Evolutionary conservation across 2,113 vertebrate genomes (phyloP).

Genomic region (Benitochromis conjunctus): DNA sequence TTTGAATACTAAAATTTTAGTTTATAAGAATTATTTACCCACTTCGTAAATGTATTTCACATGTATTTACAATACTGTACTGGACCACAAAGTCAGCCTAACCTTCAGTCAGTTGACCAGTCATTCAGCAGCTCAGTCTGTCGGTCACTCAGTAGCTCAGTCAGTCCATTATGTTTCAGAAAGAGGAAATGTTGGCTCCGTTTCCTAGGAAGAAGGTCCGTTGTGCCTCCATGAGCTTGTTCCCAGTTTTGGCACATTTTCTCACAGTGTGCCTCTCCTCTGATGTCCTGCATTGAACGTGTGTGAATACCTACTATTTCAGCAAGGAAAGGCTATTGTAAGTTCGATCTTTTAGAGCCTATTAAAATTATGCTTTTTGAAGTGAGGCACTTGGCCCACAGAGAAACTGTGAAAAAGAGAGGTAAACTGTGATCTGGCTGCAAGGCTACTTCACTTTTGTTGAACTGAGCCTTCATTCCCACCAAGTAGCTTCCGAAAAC

Average conservation of each 20-base stretch:
- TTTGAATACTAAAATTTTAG: neutral
- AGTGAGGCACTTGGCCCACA: neutral
- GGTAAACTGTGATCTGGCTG: constrained; percentile 52
- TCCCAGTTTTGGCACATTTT: neutral
- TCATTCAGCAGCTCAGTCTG: neutral
- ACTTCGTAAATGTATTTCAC: too few species aligned
- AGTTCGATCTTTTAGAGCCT: neutral
- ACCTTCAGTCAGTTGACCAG: neutral
- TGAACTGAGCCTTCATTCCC: constrained; percentile 57
- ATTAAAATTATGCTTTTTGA: constrained; percentile 8
- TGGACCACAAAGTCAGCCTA: neutral
- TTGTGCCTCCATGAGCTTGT: neutral
- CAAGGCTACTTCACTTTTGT: constrained; percentile 42
- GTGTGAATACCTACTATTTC: neutral
- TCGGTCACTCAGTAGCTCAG: neutral
- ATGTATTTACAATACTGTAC: neutral
- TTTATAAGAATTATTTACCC: neutral
- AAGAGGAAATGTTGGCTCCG: neutral
- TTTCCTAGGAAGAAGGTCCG: neutral
- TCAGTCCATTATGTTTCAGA: neutral
- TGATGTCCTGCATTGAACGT: neutral
- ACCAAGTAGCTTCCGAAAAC: constrained; percentile 54
- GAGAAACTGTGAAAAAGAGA: constrained; percentile 36
- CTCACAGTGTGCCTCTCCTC: neutral
- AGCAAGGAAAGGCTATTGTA: neutral